Conservation (phyloP, 2,113 vertebrate genomes). For the Brachypodius melanocephalos region DNA sequence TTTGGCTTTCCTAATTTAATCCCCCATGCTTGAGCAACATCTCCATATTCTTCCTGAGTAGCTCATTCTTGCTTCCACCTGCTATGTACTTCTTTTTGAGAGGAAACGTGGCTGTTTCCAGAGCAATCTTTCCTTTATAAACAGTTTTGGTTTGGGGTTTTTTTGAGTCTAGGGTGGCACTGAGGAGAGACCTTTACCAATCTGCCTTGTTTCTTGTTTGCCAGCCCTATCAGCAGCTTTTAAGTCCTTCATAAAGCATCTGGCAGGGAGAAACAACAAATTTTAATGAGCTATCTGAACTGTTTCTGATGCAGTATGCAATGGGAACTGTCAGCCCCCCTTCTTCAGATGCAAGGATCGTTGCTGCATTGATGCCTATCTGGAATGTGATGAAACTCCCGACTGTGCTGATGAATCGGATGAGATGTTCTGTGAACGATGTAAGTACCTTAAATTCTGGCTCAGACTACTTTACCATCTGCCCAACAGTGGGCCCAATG, state of each 20-base stretch:
- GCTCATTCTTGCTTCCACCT: neutral
- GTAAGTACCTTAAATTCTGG: constrained; percentile 62
- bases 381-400: constrained; percentile 81
- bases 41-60: neutral
- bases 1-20: neutral
- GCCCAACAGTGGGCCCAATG: neutral
- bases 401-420: constrained; percentile 88
- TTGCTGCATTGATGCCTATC: constrained; percentile 86
- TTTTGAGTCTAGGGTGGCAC: neutral
- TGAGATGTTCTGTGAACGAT: constrained; percentile 80
- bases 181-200: neutral
- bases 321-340: constrained; percentile 64
- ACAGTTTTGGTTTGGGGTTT: neutral
- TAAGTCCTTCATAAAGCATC: neutral
- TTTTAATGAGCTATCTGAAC: constrained; percentile 24
- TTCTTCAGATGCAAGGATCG: constrained; percentile 84
- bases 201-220: neutral
- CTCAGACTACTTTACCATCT: neutral
- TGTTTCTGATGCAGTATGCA: constrained; percentile 75
- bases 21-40: neutral
- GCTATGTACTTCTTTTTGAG: neutral
- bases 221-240: neutral
- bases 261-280: neutral
- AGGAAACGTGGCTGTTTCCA: neutral
- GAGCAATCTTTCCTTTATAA: neutral